These are phyloP conservation scores for Etheostoma cragini DNA, from an alignment of 2,113 vertebrate genomes.

Conservation along the genomic window DNA sequence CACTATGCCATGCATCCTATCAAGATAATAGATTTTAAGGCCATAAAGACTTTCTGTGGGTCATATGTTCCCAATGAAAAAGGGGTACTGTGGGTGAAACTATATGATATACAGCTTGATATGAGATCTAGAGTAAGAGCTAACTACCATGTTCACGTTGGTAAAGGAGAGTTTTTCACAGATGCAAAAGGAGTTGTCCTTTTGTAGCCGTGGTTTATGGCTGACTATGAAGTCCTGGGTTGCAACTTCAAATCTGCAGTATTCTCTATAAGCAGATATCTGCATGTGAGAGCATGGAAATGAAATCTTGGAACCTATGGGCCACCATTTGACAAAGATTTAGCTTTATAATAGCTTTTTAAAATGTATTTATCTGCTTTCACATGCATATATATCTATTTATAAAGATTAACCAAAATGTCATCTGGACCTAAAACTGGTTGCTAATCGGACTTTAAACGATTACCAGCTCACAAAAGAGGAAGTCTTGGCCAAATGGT, in stretches of 20 bases:
- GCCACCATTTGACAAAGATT: too few relatives aligned
- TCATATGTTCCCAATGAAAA: conserved; percentile 8
- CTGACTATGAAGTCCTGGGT: background rate
- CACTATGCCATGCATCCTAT: background rate
- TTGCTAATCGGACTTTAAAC: too few relatives aligned
- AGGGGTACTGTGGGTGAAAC: background rate
- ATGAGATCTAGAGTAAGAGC: conserved; percentile 8
- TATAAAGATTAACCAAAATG: too few relatives aligned
- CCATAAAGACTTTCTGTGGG: conserved; percentile 1
- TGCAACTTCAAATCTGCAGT: background rate
- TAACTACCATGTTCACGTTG: conserved; percentile 7
- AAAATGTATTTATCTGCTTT: too few relatives aligned
- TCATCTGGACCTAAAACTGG: too few relatives aligned
- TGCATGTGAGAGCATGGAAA: too few relatives aligned
- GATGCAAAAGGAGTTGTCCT: background rate
- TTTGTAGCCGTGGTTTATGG: background rate
- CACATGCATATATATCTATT: too few relatives aligned
- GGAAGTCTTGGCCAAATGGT: too few relatives aligned
- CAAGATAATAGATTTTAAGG: conserved; percentile 22
- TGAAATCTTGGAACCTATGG: too few relatives aligned
- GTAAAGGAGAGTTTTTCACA: background rate
- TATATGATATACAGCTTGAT: background rate
- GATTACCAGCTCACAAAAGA: too few relatives aligned
- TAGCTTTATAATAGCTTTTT: too few relatives aligned
- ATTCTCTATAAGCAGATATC: too few relatives aligned